Evolutionary conservation across 1,140 invertebrate species (phyloP), one percentile per base, ranked within the genome.

Genomic region (Patella vulgata): DNA sequence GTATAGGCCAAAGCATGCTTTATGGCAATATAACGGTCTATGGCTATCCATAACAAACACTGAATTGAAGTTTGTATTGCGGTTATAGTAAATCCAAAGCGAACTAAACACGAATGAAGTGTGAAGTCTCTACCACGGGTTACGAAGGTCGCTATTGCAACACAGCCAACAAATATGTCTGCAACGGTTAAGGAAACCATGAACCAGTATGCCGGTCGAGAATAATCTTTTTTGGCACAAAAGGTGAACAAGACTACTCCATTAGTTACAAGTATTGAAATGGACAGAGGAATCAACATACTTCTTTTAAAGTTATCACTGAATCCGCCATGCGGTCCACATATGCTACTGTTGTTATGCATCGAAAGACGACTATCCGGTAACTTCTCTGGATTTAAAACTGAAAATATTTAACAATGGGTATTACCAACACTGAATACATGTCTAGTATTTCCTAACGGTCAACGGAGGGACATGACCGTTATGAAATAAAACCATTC

Each of bases 21-120:
- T 1, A 75, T 69, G 23, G 73, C 73, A 40, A 75, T 62, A 40
- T 63, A 73, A n/a, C 73, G 52, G 54, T 75, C 73, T 12, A 75
- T 50, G 2, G 73, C 73, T 21, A 75, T 65, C 12, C 65, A 66
- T 55, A 69, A 66, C 12, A 75, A 46, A 46, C 62, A 64, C 27
- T 66, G 58, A 3, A 72, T 55, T 0, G 73, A 75, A 4, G 60
- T 68, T 1, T 68, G 46, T 28, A 72, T 62, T 0, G 59, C 48
- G 6, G 58, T 56, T 4, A 71, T 50, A 1, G 71, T 73, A 28
- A 75, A 62, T 5, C 68, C 70, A 39, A 73, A 73, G 11, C 73
- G 30, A 2, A 67, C 59, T 11, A 75, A 51, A 55, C 73, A 75
- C 30, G 55, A 8, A 8, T 64, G 59, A 12, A 68, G 48, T 2